Base-by-base conservation (phyloP, 2,113 vertebrate species). In the Gavialis gangeticus region DNA sequence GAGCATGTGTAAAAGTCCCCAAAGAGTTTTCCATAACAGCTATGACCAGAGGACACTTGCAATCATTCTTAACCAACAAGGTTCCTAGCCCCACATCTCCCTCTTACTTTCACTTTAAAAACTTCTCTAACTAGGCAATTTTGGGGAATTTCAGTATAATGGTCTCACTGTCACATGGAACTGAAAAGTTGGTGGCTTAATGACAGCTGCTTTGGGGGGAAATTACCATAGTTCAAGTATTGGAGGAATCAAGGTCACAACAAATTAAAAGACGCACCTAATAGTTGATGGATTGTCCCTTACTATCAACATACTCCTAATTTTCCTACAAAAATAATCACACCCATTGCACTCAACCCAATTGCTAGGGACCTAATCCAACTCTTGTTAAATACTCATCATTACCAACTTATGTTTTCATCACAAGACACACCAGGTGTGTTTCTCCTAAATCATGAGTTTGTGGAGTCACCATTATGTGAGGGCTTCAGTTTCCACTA, bases 161-260 rank as follows among this genome's bases (percentile, higher is more conserved):
- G 2, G 24, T 12, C 84, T 0, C 85, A 76, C 1, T 67, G 82
- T 67, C 92, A 90, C 54, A 46, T 46, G 46, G 46, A 46, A 91
- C 91, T 73, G 91, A 60, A 91, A 87, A 57, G 59, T 17, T 76
- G 85, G 82, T 77, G 86, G 95, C 75, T 93, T 87, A 64, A 73
- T 25, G 34, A 73, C 46, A 13, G 46, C 37, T 46, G 69, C 77
- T 90, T 91, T 19, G 88, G 88, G 94, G 91, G 96, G 96, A 94
- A 84, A 91, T 37, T 79, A 46, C 81, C 84, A 0, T 87, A 92
- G 95, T 86, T 93, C 93, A 95, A 6, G 82, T 91, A 83, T 5
- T 69, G 91, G 95, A 79, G 91, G 81, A 82, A 54, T 66, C 92
- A 60, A 0, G 10, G 30, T 4, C 89, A 85, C 56, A 25, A 87